These are phyloP conservation scores for Eurosta solidaginis DNA, from an alignment of 1,140 invertebrate genomes.

Conservation along the genomic window DNA sequence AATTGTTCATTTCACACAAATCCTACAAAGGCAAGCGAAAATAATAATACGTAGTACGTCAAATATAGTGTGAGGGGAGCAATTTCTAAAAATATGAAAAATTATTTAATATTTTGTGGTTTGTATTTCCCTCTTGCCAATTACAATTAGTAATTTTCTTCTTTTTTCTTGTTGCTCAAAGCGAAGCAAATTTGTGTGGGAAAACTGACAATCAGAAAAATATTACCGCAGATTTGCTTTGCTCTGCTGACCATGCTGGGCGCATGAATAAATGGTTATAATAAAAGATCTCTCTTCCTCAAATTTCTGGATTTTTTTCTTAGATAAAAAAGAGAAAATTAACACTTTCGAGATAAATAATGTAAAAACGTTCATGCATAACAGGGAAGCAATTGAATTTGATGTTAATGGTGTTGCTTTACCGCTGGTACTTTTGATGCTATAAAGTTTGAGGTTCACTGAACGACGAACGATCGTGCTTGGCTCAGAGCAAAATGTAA, in stretches of 20 bases:
- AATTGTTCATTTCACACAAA: background rate
- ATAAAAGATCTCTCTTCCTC: background rate
- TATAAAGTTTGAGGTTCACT: background rate
- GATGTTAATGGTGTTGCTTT: too few species aligned
- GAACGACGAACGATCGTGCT: constrained; percentile 13
- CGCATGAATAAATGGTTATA: too few species aligned
- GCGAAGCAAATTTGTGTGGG: constrained; percentile 13
- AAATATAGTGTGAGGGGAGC: too few species aligned
- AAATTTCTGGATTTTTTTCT: background rate
- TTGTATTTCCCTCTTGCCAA: background rate
- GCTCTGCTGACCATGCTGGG: background rate
- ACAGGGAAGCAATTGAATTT: background rate
- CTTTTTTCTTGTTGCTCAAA: background rate
- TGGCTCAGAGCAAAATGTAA: background rate
- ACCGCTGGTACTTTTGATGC: background rate
- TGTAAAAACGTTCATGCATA: background rate
- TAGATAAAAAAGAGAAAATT: background rate
- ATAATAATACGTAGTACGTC: too few species aligned
- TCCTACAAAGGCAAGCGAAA: background rate
- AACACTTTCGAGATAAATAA: background rate
- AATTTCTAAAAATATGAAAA: background rate
- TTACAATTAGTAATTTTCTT: background rate
- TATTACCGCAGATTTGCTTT: background rate
- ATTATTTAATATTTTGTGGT: too few species aligned
- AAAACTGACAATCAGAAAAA: background rate